Evolutionary conservation across 23 tunicate species (phyloP).

Genomic region (Diplosoma virens): DNA sequence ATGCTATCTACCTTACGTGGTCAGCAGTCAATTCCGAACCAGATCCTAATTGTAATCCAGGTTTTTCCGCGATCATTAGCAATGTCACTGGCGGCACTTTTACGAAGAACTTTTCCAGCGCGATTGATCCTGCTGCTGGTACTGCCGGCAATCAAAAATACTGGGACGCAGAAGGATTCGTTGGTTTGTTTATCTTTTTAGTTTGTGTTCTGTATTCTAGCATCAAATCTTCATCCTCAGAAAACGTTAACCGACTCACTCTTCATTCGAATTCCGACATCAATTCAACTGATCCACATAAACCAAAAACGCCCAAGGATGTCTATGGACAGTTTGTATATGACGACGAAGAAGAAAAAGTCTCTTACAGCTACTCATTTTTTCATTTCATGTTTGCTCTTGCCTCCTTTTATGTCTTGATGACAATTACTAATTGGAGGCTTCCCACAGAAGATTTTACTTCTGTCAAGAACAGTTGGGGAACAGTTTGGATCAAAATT

Average conservation of each 20-base stretch:
- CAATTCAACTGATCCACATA: not conserved
- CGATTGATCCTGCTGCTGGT: slow-evolving; percentile 10
- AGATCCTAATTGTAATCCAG: slow-evolving; percentile 75
- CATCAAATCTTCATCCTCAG: slow-evolving; percentile 53
- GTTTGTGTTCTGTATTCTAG: slow-evolving; percentile 72
- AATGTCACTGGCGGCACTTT: not conserved
- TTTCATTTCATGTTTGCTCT: slow-evolving; percentile 94
- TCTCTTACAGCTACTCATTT: slow-evolving; percentile 88
- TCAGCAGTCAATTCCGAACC: slow-evolving; percentile 92
- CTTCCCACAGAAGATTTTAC: slow-evolving; percentile 35
- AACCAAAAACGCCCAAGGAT: not conserved
- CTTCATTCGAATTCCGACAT: slow-evolving; percentile 23
- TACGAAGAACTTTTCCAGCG: not conserved
- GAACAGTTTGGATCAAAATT: slow-evolving; percentile 95
- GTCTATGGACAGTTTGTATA: slow-evolving; percentile 51
- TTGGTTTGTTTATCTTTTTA: slow-evolving; percentile 77
- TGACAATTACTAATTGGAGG: slow-evolving; percentile 98
- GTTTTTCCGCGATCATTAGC: slow-evolving; percentile 24
- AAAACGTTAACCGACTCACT: slow-evolving; percentile 73
- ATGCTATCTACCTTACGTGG: slow-evolving; percentile 87
- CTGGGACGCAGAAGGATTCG: slow-evolving; percentile 77
- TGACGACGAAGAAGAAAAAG: slow-evolving; percentile 81
- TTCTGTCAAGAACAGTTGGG: slow-evolving; percentile 27
- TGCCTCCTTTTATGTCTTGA: slow-evolving; percentile 89
- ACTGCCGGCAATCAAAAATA: slow-evolving; percentile 17